phyloP scores from a whole-genome alignment of 2,797 vertebrate species.

The Taeniopygia guttata region DNA sequence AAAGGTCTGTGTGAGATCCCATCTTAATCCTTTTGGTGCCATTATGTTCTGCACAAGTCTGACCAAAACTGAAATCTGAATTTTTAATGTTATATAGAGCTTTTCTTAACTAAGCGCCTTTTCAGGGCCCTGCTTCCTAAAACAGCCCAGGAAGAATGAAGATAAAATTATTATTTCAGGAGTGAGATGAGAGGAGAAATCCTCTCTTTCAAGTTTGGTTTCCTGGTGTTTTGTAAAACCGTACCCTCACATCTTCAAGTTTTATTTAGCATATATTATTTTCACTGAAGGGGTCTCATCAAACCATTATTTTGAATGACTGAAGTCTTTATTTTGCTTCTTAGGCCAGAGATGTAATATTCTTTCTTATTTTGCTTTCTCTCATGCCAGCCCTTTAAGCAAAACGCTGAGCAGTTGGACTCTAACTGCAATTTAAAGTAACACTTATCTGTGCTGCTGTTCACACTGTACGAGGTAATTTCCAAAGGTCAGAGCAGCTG shows the following conservation, averaged over 20 bases:
- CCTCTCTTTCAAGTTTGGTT: neutral
- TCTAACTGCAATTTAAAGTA: conserved; percentile 61
- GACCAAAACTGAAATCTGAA: neutral
- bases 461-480: conserved; percentile 70
- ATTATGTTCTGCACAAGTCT: neutral
- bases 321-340: neutral
- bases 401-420: conserved; percentile 41
- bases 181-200: neutral
- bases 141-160: neutral
- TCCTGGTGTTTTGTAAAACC: neutral
- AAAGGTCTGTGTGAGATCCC: neutral
- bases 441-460: conserved; percentile 73
- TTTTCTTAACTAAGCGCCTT: neutral
- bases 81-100: neutral
- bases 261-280: neutral
- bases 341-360: neutral
- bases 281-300: neutral
- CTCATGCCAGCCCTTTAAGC: neutral
- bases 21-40: neutral
- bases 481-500: conserved; percentile 73
- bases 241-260: neutral
- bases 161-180: neutral
- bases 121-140: neutral
- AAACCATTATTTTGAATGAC: neutral
- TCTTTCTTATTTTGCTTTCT: conserved; percentile 1